Percentiles rank a stretch among this genome's conserved stretches.
Evolutionary conservation across 1,140 invertebrate species (phyloP).

Genomic region (Polypedilum pembai): DNA sequence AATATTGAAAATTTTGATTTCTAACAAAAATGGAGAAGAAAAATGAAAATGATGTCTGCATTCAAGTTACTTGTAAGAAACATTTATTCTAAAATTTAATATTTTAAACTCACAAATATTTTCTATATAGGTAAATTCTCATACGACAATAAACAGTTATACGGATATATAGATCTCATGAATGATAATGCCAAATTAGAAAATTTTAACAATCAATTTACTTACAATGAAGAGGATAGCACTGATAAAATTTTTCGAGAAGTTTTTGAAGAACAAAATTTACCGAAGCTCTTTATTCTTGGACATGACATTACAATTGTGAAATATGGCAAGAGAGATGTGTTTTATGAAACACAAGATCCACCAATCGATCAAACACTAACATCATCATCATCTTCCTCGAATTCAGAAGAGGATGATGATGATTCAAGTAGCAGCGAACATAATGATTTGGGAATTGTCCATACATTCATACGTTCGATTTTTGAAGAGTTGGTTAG

Average conservation of each 20-base stretch:
- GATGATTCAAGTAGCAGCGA: background rate
- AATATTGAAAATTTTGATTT: too few relatives aligned
- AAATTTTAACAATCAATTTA: conserved; percentile 16
- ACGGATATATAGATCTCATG: conserved; percentile 20
- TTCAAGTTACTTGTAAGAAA: background rate
- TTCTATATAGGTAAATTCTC: too few relatives aligned
- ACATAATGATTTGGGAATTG: conserved; percentile 40
- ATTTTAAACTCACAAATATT: too few relatives aligned
- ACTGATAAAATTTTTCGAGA: background rate
- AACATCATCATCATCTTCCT: background rate
- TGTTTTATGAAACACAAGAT: conserved; percentile 8
- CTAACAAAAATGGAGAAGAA: background rate
- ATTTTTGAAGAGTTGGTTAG: conserved; percentile 12
- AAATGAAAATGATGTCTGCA: background rate
- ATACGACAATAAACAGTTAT: background rate
- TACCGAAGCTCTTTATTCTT: background rate
- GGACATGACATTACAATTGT: background rate
- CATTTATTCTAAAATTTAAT: too few relatives aligned
- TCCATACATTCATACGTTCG: conserved; percentile 37
- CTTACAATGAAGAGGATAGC: background rate
- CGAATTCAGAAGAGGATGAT: background rate
- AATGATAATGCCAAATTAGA: conserved; percentile 19
- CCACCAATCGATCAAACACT: background rate
- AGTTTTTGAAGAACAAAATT: background rate
- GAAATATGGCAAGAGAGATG: background rate